These are phyloP conservation scores for Mellivora capensis DNA, from an alignment of 2,113 vertebrate genomes.

Conservation along the genomic window DNA sequence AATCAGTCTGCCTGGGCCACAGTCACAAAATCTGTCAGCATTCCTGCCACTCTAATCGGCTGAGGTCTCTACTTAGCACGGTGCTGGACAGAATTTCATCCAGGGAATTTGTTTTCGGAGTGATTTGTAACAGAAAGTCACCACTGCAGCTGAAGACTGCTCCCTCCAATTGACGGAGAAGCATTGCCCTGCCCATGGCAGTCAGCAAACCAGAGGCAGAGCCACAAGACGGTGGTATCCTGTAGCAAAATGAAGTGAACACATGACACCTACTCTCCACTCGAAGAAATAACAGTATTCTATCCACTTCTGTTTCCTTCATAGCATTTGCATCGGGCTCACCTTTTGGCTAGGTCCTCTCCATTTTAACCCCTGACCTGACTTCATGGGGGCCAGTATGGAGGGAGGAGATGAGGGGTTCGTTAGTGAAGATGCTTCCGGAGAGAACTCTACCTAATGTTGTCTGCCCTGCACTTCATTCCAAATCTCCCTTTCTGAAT, in stretches of 20 bases:
- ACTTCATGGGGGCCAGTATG: background rate
- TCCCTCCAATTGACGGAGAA: rapidly evolving
- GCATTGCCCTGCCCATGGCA: rapidly evolving
- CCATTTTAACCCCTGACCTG: background rate
- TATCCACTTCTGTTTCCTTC: background rate
- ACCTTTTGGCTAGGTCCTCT: background rate
- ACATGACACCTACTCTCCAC: background rate
- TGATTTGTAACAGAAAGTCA: background rate
- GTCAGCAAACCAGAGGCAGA: background rate
- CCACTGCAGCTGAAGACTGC: too few species aligned
- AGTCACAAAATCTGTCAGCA: background rate
- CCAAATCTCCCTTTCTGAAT: background rate
- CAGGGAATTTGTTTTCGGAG: background rate
- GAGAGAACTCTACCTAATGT: background rate
- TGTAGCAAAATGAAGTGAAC: background rate
- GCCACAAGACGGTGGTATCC: too few species aligned
- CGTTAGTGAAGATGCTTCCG: background rate
- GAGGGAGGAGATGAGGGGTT: rapidly evolving
- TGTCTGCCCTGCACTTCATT: background rate
- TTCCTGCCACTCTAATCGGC: background rate
- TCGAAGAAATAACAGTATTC: background rate
- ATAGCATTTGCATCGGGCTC: background rate
- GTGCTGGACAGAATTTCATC: background rate
- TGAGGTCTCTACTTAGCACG: background rate
- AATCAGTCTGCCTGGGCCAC: background rate